phyloP scores from a whole-genome alignment of 2,113 vertebrate species.

The Rattus rattus region DNA sequence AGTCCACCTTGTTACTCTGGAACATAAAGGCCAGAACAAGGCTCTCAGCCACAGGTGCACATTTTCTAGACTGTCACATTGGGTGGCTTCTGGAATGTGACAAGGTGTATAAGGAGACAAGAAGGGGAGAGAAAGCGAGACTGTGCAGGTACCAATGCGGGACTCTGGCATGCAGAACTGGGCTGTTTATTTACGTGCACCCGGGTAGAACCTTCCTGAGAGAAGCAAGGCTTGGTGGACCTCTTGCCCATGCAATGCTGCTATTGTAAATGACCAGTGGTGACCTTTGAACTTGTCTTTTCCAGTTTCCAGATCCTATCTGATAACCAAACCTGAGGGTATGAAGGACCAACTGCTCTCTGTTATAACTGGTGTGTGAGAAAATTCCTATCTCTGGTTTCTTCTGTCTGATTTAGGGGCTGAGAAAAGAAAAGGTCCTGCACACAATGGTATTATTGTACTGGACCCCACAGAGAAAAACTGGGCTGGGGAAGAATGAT shows the following conservation, averaged over 20 bases:
- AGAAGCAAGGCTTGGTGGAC: not conserved
- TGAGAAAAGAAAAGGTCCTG: not conserved
- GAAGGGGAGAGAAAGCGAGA: slow-evolving; percentile 28
- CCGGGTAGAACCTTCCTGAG: not conserved
- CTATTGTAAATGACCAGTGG: not conserved
- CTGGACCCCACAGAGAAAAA: not conserved
- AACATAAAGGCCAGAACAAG: slow-evolving; percentile 61
- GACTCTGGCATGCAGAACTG: not conserved
- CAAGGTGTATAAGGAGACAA: not conserved
- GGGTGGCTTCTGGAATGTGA: slow-evolving; percentile 46
- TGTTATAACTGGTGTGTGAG: not conserved
- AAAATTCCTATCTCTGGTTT: slow-evolving; percentile 4
- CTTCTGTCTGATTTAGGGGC: not conserved
- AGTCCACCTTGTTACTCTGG: slow-evolving; percentile 91
- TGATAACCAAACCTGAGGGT: slow-evolving; percentile 17
- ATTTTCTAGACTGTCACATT: not conserved
- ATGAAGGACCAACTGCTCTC: not conserved
- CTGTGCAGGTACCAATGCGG: not conserved
- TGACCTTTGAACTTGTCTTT: not conserved
- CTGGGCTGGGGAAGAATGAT: not conserved
- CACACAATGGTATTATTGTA: not conserved
- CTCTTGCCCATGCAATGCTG: not conserved
- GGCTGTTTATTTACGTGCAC: not conserved
- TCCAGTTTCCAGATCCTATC: not conserved
- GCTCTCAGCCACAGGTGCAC: slow-evolving; percentile 24